Evolutionary conservation across 2,888 invertebrate species (phyloP).

Genomic region (Prosopocoilus inquinatus): DNA sequence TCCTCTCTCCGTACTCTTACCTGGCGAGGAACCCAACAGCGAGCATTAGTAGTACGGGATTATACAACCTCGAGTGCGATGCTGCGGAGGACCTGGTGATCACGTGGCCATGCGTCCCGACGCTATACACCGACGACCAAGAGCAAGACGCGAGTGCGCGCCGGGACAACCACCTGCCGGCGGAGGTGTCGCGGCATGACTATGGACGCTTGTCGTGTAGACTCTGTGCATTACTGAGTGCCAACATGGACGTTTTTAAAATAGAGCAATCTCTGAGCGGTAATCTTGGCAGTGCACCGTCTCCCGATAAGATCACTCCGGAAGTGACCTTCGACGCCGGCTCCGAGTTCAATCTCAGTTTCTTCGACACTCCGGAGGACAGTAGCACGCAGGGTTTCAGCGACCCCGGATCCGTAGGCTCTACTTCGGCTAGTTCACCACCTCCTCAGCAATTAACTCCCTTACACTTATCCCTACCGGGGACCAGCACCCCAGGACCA

Average conservation of each 20-base stretch:
- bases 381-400: conserved; percentile 67
- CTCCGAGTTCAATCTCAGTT: conserved; percentile 77
- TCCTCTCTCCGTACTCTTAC: conserved; percentile 39
- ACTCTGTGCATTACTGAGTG: conserved; percentile 18
- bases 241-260: conserved; percentile 70
- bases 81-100: conserved; percentile 38
- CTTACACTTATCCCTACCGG: conserved; percentile 38
- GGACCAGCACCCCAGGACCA: conserved; percentile 36
- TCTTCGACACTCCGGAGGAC: conserved; percentile 71
- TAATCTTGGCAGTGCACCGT: conserved; percentile 61
- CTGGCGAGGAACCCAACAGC: conserved; percentile 48
- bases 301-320: conserved; percentile 60
- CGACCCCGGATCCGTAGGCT: conserved; percentile 65
- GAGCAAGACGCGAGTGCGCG: conserved; percentile 31
- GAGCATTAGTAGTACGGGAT: conserved; percentile 46
- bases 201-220: conserved; percentile 23
- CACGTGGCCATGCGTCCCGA: conserved; percentile 42
- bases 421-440: conserved; percentile 51
- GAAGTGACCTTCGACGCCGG: conserved; percentile 72
- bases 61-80: conserved; percentile 45
- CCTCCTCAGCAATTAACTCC: conserved; percentile 42
- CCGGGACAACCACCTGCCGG: conserved; percentile 43
- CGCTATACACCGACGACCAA: conserved; percentile 20
- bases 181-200: conserved; percentile 4
- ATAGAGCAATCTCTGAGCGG: conserved; percentile 65